Evolutionary conservation across 2,113 vertebrate species (phyloP).

Genomic region (Thermophis baileyi): DNA sequence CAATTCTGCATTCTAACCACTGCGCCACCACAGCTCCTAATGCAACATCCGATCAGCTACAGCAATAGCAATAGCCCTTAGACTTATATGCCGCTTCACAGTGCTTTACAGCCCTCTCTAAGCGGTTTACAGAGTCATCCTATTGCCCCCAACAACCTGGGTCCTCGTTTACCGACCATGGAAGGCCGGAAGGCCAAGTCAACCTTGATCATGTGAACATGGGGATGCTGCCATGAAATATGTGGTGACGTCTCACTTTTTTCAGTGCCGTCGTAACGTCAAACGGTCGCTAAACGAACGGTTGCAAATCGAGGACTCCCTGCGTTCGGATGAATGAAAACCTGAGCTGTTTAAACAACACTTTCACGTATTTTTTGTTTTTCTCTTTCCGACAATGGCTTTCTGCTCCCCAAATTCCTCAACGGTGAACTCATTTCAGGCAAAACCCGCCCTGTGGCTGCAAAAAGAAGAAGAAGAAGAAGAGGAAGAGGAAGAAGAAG

Average conservation of each 20-base stretch:
- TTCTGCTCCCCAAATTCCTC: background rate
- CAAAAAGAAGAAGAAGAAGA: too few species aligned
- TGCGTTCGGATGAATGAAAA: background rate
- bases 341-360: background rate
- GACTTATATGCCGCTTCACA: too few species aligned
- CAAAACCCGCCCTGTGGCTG: constrained; percentile 38
- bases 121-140: too few species aligned
- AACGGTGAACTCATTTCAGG: constrained; percentile 17
- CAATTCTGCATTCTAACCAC: too few species aligned
- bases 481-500: background rate
- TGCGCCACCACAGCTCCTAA: too few species aligned
- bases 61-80: too few species aligned
- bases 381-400: constrained; percentile 38
- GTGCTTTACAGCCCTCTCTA: too few species aligned
- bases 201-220: background rate
- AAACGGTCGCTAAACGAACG: background rate
- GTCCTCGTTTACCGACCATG: background rate
- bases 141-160: background rate
- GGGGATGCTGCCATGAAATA: too few species aligned
- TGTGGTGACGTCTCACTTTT: too few species aligned
- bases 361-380: too few species aligned
- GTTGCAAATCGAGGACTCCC: background rate
- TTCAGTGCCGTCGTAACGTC: background rate
- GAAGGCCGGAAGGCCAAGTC: background rate
- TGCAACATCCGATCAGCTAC: too few species aligned